Base-by-base conservation (phyloP, 1,140 invertebrate species). In the Sipha flava region DNA sequence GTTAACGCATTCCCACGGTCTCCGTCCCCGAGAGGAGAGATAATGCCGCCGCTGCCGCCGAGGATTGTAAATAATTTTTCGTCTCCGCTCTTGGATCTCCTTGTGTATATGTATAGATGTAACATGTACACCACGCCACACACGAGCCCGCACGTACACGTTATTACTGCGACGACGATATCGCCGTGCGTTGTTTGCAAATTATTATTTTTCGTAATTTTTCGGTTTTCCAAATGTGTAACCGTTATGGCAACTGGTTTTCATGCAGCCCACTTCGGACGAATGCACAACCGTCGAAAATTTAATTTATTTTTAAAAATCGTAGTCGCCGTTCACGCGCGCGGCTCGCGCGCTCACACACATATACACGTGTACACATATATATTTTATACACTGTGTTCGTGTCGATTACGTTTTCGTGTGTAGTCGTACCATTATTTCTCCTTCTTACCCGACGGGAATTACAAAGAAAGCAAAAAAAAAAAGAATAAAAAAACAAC, bases 1-100 rank as follows among this genome's bases (percentile, higher is more conserved):
- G 49, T 77, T 59, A 57, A 77, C 73, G 73, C 73, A 77, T 77
- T 77, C 73, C 52, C 73, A 77, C 73, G 73, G 73, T 77, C n/a
- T n/a, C 31, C 52, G 66, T 70, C 23, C 40, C 23, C 43, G 62
- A 40, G 18, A 49, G 47, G 47, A 49, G 29, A 52, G 68, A 52
- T 73, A 73, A 54, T 73, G 18, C 47, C 47, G 18, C 70, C 29
- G 26, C 26, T n/a, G 40, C 14, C 14, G 73, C 34, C 4, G 47
- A 52, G 18, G 72, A 57, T 40, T 40, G 29, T 54, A 75, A 68
- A 45, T 70, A 45, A 47, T 70, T 70, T 40, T 70, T 70, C 66
- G 40, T 68, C 23, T 70, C 40, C 18, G n/a, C 40, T 47, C 66
- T 45, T 7, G 14, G 40, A 64, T n/a, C 34, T 37, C 10, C 18